Percentiles rank a stretch among this genome's conserved stretches.
phyloP scores from a whole-genome alignment of 2,113 vertebrate genomes.

The Atrichornis clamosus region DNA sequence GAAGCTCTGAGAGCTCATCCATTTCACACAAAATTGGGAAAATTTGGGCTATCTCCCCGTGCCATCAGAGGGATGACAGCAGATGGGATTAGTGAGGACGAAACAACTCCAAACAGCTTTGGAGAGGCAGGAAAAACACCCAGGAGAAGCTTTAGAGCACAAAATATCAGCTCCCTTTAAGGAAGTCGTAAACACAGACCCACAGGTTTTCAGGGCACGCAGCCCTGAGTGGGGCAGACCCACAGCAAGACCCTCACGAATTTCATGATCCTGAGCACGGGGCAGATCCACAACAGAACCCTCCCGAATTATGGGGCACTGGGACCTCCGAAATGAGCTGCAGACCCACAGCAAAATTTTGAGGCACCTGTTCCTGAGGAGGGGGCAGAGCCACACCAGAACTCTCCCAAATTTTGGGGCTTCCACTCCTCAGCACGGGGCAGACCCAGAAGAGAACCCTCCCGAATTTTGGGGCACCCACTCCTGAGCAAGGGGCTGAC shows the following conservation, averaged over 20 bases:
- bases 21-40: fast-evolving
- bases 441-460: neutral
- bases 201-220: neutral
- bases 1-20: neutral
- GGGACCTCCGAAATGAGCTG: no score
- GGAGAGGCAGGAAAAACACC: neutral
- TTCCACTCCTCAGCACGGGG: neutral
- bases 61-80: fast-evolving
- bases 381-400: no score
- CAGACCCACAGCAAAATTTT: no score
- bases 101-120: neutral
- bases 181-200: fast-evolving
- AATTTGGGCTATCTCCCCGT: neutral
- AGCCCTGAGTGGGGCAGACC: neutral
- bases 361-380: no score
- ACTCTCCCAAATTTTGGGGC: no score
- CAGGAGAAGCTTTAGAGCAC: neutral
- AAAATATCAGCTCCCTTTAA: neutral
- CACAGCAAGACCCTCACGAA: neutral
- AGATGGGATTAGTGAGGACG: fast-evolving
- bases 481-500: neutral
- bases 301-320: neutral
- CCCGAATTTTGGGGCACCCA: neutral
- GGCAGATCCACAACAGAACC: neutral
- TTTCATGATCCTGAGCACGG: fast-evolving